A percentile compares a stretch with the other conserved stretches of the same genome.
Evolutionary conservation across 2,888 invertebrate genomes (phyloP).

Genomic region (Drepana falcataria): DNA sequence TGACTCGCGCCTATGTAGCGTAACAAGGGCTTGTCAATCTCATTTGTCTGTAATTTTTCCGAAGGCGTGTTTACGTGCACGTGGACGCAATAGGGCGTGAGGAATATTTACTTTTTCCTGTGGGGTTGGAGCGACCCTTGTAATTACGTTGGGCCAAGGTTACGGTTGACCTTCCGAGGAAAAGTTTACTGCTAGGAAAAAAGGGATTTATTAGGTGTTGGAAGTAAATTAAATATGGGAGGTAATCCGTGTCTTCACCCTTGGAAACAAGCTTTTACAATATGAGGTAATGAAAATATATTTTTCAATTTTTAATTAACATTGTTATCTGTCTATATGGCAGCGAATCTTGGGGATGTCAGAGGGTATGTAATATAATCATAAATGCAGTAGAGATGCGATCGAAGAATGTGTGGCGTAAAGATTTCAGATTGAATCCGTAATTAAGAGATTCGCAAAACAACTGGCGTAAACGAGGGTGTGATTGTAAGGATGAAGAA

Average conservation of each 20-base stretch:
- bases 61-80: background rate
- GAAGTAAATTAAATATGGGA: background rate
- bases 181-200: background rate
- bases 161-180: constrained; percentile 12
- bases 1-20: background rate
- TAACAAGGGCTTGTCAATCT: background rate
- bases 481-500: too few relatives aligned
- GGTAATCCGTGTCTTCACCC: background rate
- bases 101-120: constrained; percentile 2
- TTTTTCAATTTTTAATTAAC: too few relatives aligned
- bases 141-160: constrained; percentile 22
- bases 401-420: too few relatives aligned
- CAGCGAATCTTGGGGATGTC: too few relatives aligned
- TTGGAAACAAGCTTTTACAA: background rate
- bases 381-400: too few relatives aligned
- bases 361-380: too few relatives aligned
- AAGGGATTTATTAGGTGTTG: background rate
- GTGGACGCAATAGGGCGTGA: background rate
- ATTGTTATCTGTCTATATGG: too few relatives aligned
- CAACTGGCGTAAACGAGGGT: too few relatives aligned
- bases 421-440: too few relatives aligned
- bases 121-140: constrained; percentile 16
- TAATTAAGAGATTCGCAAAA: too few relatives aligned
- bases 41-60: background rate
- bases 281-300: background rate